Evolutionary conservation across 2,113 vertebrate genomes (phyloP).

Genomic region (Clarias macrocephalus): DNA sequence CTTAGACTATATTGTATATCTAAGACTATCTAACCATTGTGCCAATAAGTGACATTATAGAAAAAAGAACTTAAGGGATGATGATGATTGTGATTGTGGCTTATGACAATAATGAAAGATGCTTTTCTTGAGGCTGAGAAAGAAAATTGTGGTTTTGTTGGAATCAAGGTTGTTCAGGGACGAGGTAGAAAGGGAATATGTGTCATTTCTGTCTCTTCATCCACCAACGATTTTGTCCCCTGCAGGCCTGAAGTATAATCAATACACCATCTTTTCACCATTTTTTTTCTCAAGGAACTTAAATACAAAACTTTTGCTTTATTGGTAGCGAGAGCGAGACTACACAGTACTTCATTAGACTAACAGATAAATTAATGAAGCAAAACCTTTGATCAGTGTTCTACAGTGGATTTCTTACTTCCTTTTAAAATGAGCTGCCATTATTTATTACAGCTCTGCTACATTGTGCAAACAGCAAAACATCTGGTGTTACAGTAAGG

Average conservation of each 20-base stretch:
- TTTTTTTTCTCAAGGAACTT: neutral
- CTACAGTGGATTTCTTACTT: neutral
- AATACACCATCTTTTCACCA: neutral
- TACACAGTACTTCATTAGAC: neutral
- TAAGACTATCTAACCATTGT: neutral
- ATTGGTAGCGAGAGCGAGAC: neutral
- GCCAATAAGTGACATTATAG: neutral
- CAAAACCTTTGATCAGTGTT: neutral
- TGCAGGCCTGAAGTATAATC: slow-evolving; percentile 35
- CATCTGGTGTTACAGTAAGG: neutral
- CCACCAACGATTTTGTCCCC: slow-evolving; percentile 29
- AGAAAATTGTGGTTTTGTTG: neutral
- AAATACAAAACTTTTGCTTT: neutral
- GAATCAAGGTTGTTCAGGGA: neutral
- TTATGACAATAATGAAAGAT: slow-evolving; percentile 45
- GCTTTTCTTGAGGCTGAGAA: slow-evolving; percentile 42
- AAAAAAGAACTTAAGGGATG: neutral
- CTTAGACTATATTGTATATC: too few species aligned
- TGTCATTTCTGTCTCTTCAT: slow-evolving; percentile 36
- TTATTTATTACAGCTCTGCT: neutral
- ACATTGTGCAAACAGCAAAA: neutral
- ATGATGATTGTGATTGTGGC: neutral
- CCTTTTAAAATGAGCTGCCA: neutral
- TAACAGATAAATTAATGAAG: neutral
- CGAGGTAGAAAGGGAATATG: slow-evolving; percentile 33